Base-by-base conservation (phyloP, 2,888 invertebrate species). In the Heliconius erato region DNA sequence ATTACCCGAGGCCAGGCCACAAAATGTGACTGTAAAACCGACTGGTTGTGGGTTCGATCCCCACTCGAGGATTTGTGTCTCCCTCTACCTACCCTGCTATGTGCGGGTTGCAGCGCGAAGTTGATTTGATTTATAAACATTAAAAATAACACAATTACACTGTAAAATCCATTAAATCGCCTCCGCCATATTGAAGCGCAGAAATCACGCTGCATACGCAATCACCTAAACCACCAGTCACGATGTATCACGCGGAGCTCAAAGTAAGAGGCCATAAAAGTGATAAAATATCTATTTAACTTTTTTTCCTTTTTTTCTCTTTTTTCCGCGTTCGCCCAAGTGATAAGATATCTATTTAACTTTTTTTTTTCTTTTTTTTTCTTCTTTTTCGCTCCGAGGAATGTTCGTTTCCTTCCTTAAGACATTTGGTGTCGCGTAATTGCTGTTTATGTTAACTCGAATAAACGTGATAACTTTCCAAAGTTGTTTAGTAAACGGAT, bases 281-380 rank as follows among this genome's bases (percentile, higher is more conserved):
- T 94, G 94, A 95, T 94, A 95, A 94, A 95, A 95, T 94, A 94
- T 94, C 94, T 94, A 94, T 94, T 95, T 94, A 94, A 92, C 92
- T 92, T 92, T 93, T 93, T 91, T 90, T 85, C 86, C 11, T 11
- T 23, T 54, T 23, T 23, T 86, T 88, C 89, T 88, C 89, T 88
- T 91, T 92, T 91, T 89, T 86, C 87, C 89, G 89, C 87, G 88
- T 89, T 89, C 87, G 89, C 88, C 87, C 28, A 95, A 94, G 94
- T 94, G 94, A 95, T 94, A 95, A 94, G 95, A 95, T 94, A 94
- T 94, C 94, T 94, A 94, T 94, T 95, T 94, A 94, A 92, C 92
- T 92, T 92, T 93, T 93, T 23, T 86, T 88, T 88, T 88, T 89
- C 92, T 92, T 92, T 93, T 93, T 23, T 86, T 88, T 88, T 88